Percentiles rank a stretch among this genome's conserved stretches.
Conservation (phyloP, 2,888 invertebrate species). For the Smittia aterrima region DNA sequence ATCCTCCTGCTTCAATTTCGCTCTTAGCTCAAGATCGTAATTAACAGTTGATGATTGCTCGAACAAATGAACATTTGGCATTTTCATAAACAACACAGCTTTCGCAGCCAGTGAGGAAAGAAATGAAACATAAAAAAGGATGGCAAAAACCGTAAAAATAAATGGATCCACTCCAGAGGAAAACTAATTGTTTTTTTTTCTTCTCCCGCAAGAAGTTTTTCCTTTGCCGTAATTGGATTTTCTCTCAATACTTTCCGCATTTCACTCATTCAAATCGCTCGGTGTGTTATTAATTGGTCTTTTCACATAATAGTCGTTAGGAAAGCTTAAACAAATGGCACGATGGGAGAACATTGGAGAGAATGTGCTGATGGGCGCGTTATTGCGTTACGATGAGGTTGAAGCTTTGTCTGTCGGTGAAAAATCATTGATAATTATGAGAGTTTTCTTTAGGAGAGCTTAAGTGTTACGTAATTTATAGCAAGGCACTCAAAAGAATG, state of each 20-base stretch:
- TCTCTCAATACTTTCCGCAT: slow-evolving; percentile 22
- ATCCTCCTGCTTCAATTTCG: not conserved
- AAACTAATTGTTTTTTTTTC: slow-evolving; percentile 24
- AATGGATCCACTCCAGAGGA: slow-evolving; percentile 19
- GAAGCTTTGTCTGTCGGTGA: not conserved
- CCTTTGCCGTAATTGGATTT: slow-evolving; percentile 29
- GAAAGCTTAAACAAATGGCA: slow-evolving; percentile 13
- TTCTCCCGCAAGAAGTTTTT: not conserved
- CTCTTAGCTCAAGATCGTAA: slow-evolving; percentile 27
- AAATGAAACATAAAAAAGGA: not conserved
- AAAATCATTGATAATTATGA: slow-evolving; percentile 32
- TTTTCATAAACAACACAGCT: slow-evolving; percentile 22
- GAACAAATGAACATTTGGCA: slow-evolving; percentile 26
- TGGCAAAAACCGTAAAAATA: slow-evolving; percentile 15
- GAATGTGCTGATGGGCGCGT: slow-evolving; percentile 5
- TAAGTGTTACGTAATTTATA: no score
- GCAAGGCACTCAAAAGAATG: no score
- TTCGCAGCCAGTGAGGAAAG: not conserved
- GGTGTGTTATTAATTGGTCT: slow-evolving; percentile 39
- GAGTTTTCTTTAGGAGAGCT: not conserved
- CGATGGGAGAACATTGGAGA: slow-evolving; percentile 19
- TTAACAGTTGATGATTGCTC: slow-evolving; percentile 33
- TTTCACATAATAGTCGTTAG: slow-evolving; percentile 34
- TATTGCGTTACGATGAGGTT: not conserved
- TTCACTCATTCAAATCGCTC: slow-evolving; percentile 39